These are phyloP conservation scores for Atta cephalotes DNA, from an alignment of 1,140 invertebrate species.

Conservation along the genomic window DNA sequence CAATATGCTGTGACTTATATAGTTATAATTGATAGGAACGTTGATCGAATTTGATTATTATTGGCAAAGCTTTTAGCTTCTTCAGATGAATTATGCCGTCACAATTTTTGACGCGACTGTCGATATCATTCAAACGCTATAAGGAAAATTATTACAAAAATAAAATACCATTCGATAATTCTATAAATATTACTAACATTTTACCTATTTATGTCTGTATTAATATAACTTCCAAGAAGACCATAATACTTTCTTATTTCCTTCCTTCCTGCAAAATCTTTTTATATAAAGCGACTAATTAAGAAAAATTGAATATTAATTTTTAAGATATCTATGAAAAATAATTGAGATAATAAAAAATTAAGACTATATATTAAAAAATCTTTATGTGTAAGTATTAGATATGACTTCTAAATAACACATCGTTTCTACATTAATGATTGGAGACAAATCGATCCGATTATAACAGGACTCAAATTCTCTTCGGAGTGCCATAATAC, in stretches of 20 bases:
- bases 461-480: too few species aligned
- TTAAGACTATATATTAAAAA: background rate
- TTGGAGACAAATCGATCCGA: background rate
- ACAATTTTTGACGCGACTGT: background rate
- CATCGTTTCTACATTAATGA: background rate
- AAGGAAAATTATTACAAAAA: background rate
- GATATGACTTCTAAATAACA: background rate
- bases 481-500: too few species aligned
- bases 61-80: slow-evolving; percentile 5
- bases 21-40: background rate
- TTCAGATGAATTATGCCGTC: slow-evolving; percentile 1
- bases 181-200: background rate
- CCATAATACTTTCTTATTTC: background rate
- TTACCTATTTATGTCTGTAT: background rate
- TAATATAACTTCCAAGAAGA: background rate
- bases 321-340: background rate
- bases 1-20: background rate
- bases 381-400: background rate
- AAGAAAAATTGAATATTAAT: background rate
- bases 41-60: slow-evolving; percentile 4
- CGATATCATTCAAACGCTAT: slow-evolving; percentile 1
- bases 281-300: background rate
- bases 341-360: background rate
- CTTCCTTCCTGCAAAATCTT: background rate
- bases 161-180: background rate